These are phyloP conservation scores for Volucella zonaria DNA, from an alignment of 2,888 invertebrate species.

Conservation along the genomic window DNA sequence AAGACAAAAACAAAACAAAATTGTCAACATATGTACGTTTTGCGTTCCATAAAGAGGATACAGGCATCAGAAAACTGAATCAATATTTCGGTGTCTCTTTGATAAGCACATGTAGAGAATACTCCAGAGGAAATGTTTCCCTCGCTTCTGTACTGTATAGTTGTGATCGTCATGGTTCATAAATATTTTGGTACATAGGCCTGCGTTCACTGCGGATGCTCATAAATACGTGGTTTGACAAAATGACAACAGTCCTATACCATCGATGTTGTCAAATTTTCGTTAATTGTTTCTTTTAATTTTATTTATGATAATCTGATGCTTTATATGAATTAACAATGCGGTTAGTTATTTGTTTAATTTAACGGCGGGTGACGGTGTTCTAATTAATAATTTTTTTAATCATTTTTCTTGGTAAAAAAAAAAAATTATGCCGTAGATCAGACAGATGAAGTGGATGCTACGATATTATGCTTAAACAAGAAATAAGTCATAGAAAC, in stretches of 20 bases:
- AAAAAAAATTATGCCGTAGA: neutral
- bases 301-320: conserved; percentile 68
- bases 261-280: conserved; percentile 72
- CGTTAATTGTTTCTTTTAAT: conserved; percentile 69
- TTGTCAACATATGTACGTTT: conserved; percentile 59
- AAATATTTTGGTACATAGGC: conserved; percentile 65
- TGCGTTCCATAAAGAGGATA: conserved; percentile 50
- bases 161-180: conserved; percentile 69
- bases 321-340: conserved; percentile 54
- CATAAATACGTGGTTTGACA: conserved; percentile 68
- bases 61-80: conserved; percentile 71
- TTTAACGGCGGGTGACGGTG: conserved; percentile 67
- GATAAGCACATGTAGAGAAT: conserved; percentile 28
- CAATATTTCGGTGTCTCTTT: conserved; percentile 74
- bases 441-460: neutral
- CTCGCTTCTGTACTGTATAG: conserved; percentile 33
- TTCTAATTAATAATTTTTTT: conserved; percentile 64
- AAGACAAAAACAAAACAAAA: conserved; percentile 17
- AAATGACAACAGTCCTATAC: conserved; percentile 72
- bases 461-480: too few relatives aligned
- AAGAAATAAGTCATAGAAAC: too few relatives aligned
- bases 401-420: neutral
- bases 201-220: conserved; percentile 69
- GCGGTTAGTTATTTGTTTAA: conserved; percentile 72
- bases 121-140: conserved; percentile 54